phyloP scores from a whole-genome alignment of 2,888 invertebrate species.

The Thymelicus lineola region DNA sequence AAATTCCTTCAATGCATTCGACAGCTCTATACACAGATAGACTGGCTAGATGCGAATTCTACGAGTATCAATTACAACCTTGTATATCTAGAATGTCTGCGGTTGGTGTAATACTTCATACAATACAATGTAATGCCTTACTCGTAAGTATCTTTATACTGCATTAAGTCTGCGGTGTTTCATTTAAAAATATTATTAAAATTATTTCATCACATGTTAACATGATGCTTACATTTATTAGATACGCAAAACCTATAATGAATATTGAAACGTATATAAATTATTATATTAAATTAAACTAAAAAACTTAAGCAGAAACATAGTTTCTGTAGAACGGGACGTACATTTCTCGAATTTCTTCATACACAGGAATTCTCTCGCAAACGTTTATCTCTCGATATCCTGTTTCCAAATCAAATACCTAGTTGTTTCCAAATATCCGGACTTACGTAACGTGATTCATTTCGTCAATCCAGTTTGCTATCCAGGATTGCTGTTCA shows the following conservation, averaged over 20 bases:
- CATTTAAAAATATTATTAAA: too few species aligned
- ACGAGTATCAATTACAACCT: neutral
- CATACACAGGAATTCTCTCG: constrained; percentile 33
- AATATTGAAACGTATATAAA: too few species aligned
- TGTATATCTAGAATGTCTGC: neutral
- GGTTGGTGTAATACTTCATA: constrained; percentile 3
- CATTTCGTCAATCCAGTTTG: constrained; percentile 44
- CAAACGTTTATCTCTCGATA: constrained; percentile 46
- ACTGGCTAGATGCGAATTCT: neutral
- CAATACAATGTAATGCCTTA: neutral
- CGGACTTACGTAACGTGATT: constrained; percentile 51
- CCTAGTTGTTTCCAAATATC: constrained; percentile 46
- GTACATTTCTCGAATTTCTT: constrained; percentile 35
- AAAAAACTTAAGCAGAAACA: neutral
- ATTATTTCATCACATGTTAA: too few species aligned
- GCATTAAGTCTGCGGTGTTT: neutral
- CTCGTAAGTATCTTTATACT: neutral
- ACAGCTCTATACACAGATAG: neutral
- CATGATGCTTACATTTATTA: too few species aligned
- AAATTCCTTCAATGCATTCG: neutral
- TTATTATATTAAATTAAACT: neutral
- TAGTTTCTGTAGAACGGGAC: neutral
- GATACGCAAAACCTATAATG: too few species aligned
- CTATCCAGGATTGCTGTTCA: constrained; percentile 8
- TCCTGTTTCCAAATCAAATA: constrained; percentile 51